Evolutionary conservation across 2,797 vertebrate species (phyloP).

Genomic region (Cetoscarus ocellatus): DNA sequence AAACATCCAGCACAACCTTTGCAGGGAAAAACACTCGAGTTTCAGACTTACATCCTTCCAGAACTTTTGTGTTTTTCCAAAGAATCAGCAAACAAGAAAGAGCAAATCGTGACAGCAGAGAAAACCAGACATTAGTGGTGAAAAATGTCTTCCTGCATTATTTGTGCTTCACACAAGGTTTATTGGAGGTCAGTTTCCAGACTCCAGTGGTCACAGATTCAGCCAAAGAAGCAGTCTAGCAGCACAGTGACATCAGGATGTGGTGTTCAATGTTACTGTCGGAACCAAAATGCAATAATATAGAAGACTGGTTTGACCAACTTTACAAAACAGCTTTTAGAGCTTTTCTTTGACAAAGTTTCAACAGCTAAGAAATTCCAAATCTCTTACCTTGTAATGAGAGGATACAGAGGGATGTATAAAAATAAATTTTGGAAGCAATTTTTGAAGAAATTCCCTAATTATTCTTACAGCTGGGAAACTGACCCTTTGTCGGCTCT

Average conservation of each 20-base stretch:
- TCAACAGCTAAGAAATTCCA: too few species aligned
- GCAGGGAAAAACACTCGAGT: conserved; percentile 41
- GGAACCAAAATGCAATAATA: neutral
- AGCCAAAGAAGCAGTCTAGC: conserved; percentile 18
- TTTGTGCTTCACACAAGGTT: conserved; percentile 30
- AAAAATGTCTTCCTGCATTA: conserved; percentile 48
- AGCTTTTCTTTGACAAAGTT: neutral
- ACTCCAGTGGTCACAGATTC: conserved; percentile 20
- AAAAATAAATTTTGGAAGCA: too few species aligned
- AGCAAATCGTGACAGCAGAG: conserved; percentile 86
- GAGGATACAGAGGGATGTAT: too few species aligned
- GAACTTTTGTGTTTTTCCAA: conserved; percentile 93
- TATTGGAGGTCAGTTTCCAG: conserved; percentile 14
- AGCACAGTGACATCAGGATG: conserved; percentile 7
- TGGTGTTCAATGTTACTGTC: neutral
- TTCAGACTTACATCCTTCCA: conserved; percentile 94
- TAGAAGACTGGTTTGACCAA: too few species aligned
- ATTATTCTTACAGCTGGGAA: too few species aligned
- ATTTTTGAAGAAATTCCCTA: too few species aligned
- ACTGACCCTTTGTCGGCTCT: too few species aligned
- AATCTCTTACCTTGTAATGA: too few species aligned
- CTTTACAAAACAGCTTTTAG: too few species aligned
- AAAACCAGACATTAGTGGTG: conserved; percentile 88
- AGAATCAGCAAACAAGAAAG: conserved; percentile 86
- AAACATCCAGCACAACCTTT: conserved; percentile 37